phyloP scores from a whole-genome alignment of 2,113 vertebrate genomes.

The Panurus biarmicus region DNA sequence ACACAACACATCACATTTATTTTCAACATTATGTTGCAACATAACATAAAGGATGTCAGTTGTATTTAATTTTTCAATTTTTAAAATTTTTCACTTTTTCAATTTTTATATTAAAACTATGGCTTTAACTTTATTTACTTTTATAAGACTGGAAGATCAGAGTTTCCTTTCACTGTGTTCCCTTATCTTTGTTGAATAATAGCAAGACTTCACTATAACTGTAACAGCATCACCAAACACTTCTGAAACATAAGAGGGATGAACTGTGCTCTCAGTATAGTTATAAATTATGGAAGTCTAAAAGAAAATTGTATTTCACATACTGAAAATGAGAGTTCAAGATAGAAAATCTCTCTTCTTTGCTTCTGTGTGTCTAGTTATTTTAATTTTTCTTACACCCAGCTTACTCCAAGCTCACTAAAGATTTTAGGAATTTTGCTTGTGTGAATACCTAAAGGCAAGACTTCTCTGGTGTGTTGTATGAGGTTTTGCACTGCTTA shows the following conservation, averaged over 20 bases:
- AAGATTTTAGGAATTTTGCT: background rate
- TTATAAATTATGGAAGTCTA: background rate
- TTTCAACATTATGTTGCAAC: background rate
- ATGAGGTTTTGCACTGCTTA: background rate
- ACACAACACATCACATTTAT: background rate
- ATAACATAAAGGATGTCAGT: background rate
- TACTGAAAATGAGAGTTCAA: background rate
- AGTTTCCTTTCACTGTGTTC: background rate
- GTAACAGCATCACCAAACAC: background rate
- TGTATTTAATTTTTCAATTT: background rate
- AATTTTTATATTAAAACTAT: background rate
- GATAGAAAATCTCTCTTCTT: background rate
- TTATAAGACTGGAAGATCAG: background rate
- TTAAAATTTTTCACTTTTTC: too few species aligned
- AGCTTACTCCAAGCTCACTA: background rate
- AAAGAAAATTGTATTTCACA: background rate
- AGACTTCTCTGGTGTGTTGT: background rate
- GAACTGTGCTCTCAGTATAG: background rate
- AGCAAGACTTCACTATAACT: background rate
- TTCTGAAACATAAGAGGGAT: background rate
- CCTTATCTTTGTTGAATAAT: background rate
- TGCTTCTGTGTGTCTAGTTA: background rate
- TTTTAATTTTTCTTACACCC: background rate
- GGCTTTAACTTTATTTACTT: background rate
- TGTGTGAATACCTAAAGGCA: background rate